Conservation (phyloP, 2,797 vertebrate species). For the Pristis pectinata region DNA sequence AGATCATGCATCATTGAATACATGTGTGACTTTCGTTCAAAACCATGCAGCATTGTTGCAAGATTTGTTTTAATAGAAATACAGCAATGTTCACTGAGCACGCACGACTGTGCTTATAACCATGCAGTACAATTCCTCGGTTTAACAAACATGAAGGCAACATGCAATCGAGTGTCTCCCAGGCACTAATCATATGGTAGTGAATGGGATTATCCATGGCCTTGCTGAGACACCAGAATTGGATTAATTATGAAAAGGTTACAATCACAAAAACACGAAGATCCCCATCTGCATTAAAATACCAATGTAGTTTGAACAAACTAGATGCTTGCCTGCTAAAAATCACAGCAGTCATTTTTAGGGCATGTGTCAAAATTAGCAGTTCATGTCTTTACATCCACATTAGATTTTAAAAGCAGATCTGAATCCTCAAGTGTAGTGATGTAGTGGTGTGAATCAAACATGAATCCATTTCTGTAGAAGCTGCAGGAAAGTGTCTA, state of each 20-base stretch:
- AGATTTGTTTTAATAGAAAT: neutral
- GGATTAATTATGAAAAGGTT: conserved; percentile 3
- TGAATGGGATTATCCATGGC: neutral
- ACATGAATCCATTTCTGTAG: neutral
- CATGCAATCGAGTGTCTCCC: neutral
- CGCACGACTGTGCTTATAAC: neutral
- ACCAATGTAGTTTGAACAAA: neutral
- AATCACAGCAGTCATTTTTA: neutral
- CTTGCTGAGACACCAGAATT: neutral
- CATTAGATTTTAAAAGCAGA: neutral
- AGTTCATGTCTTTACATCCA: neutral
- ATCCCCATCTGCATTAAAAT: neutral
- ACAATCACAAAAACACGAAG: neutral
- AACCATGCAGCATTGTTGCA: neutral
- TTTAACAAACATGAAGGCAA: neutral
- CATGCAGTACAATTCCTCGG: neutral
- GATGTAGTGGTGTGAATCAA: neutral
- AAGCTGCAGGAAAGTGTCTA: neutral
- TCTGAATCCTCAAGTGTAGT: neutral
- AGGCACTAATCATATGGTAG: neutral
- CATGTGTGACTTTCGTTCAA: neutral
- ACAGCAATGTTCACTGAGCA: conserved; percentile 21
- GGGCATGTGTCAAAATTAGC: neutral
- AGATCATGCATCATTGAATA: neutral
- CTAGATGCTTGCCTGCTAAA: neutral